Evolutionary conservation across 2,888 invertebrate species (phyloP).

Genomic region (Listrodromus nycthemerus): DNA sequence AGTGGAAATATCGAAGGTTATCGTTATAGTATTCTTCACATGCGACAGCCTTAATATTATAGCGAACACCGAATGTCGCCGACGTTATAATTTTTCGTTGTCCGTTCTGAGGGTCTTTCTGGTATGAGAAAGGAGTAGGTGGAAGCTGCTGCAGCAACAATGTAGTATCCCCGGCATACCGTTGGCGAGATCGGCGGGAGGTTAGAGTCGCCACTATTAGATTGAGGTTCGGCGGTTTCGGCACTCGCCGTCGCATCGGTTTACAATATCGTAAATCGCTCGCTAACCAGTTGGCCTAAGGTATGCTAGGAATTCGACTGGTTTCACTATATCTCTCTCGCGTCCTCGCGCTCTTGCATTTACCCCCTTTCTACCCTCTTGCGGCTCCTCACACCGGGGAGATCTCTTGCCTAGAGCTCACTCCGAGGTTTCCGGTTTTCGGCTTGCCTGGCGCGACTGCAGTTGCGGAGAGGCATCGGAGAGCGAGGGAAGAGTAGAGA

Average conservation of each 20-base stretch:
- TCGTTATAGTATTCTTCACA: background rate
- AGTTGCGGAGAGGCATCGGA: slow-evolving; percentile 47
- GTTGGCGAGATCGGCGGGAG: slow-evolving; percentile 70
- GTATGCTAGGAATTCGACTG: slow-evolving; percentile 82
- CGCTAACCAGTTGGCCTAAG: slow-evolving; percentile 83
- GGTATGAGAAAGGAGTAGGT: slow-evolving; percentile 21
- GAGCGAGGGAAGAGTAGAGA: slow-evolving; percentile 52
- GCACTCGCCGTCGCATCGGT: slow-evolving; percentile 81
- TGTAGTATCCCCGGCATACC: slow-evolving; percentile 72
- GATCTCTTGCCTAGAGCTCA: slow-evolving; percentile 48
- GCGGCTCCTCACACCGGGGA: slow-evolving; percentile 40
- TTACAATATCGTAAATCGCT: slow-evolving; percentile 84
- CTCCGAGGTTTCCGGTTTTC: slow-evolving; percentile 53
- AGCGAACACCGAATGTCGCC: slow-evolving; percentile 47
- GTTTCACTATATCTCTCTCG: slow-evolving; percentile 68
- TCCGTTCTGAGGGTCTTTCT: background rate
- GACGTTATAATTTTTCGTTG: slow-evolving; percentile 17
- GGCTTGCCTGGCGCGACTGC: slow-evolving; percentile 44
- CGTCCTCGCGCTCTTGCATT: slow-evolving; percentile 62
- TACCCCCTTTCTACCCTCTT: slow-evolving; percentile 48
- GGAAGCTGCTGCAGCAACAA: slow-evolving; percentile 67
- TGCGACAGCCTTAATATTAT: slow-evolving; percentile 13
- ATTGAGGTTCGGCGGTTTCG: slow-evolving; percentile 80
- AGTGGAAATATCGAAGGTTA: too few relatives aligned
- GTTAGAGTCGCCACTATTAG: slow-evolving; percentile 81